phyloP scores from a whole-genome alignment of 2,113 vertebrate species.

The Actinemys pallida region DNA sequence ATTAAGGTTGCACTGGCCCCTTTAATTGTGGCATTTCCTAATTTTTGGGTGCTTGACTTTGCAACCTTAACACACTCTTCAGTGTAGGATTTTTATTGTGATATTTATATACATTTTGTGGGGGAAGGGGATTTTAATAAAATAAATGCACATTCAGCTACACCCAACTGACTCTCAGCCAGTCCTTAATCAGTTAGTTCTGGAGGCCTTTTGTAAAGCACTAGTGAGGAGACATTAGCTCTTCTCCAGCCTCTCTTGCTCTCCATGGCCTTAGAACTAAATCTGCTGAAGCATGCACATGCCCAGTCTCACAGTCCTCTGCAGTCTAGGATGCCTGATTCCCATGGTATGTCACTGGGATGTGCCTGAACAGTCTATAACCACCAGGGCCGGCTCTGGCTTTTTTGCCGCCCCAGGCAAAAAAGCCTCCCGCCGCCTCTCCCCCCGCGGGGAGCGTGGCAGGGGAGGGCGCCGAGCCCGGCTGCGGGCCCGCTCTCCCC shows the following conservation, averaged over 20 bases:
- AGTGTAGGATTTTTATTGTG: neutral
- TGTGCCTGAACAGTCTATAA: neutral
- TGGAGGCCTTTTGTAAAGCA: neutral
- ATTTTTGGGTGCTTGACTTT: neutral
- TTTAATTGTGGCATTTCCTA: neutral
- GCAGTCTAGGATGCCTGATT: neutral
- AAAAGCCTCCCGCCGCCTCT: too few species aligned
- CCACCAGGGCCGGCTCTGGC: neutral
- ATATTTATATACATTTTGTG: neutral
- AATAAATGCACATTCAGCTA: neutral
- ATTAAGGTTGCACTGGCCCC: neutral
- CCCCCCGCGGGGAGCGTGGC: too few species aligned
- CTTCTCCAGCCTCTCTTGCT: neutral
- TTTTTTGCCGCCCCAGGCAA: too few species aligned
- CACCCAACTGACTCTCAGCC: accelerated
- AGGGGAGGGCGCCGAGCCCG: too few species aligned
- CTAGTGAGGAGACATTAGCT: neutral
- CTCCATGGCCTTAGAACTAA: neutral
- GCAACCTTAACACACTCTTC: neutral
- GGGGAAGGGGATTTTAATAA: neutral
- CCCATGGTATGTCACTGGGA: neutral
- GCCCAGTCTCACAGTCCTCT: neutral
- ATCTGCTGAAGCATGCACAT: neutral
- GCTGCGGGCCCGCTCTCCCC: too few species aligned
- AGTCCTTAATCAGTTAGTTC: neutral